A percentile compares a stretch with the other conserved stretches of the same genome.
phyloP scores from a whole-genome alignment of 2,797 vertebrate species.

The Anguilla pacifica region DNA sequence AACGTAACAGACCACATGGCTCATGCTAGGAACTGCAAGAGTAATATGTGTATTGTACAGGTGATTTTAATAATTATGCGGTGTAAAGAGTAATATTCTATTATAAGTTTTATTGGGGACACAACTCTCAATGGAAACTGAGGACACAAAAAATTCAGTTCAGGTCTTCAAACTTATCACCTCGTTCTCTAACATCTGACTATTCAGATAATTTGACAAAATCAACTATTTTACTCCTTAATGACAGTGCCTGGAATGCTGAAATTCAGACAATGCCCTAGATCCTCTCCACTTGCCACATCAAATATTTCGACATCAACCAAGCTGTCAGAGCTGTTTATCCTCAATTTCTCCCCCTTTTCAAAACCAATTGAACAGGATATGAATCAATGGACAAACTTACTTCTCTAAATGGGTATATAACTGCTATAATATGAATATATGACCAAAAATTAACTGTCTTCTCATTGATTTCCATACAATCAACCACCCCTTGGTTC shows the following conservation, averaged over 20 bases:
- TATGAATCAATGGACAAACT: neutral
- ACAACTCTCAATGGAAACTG: too few relatives aligned
- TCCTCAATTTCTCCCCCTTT: neutral
- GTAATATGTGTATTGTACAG: too few relatives aligned
- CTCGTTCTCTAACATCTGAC: too few relatives aligned
- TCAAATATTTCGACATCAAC: neutral
- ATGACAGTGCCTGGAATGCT: neutral
- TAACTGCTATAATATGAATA: neutral
- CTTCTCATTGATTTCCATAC: neutral
- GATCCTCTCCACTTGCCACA: neutral
- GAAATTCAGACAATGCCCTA: neutral
- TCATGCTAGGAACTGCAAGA: too few relatives aligned
- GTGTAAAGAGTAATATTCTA: too few relatives aligned
- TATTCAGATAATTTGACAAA: too few relatives aligned
- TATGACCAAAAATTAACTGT: neutral
- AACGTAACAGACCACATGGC: too few relatives aligned
- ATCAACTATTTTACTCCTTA: neutral
- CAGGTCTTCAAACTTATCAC: too few relatives aligned
- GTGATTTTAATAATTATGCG: too few relatives aligned
- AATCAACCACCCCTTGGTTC: neutral
- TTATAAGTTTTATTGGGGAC: too few relatives aligned
- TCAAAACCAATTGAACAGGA: neutral
- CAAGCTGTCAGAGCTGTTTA: neutral
- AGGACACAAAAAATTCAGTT: too few relatives aligned
- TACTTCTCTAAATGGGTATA: neutral